These are phyloP conservation scores for Ibycter americanus DNA, from an alignment of 2,797 vertebrate species.

Conservation along the genomic window DNA sequence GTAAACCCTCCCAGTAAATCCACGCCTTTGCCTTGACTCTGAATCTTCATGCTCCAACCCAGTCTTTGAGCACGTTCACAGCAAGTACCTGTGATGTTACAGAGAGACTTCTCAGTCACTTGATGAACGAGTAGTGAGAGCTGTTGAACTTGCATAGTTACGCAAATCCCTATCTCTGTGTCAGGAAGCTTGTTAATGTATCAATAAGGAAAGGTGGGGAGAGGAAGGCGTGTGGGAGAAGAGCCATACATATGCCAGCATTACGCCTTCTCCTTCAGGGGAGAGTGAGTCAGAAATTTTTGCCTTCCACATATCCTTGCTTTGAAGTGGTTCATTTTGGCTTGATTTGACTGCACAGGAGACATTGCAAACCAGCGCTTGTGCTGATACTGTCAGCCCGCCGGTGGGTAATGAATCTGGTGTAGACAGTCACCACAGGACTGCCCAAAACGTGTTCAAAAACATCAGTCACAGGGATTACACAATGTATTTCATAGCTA, in stretches of 20 bases:
- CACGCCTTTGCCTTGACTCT: background rate
- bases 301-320: background rate
- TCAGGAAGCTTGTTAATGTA: background rate
- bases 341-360: background rate
- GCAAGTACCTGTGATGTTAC: background rate
- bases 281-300: background rate
- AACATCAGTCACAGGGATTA: background rate
- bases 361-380: background rate
- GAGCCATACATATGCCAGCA: background rate
- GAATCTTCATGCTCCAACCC: background rate
- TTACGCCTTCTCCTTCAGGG: background rate
- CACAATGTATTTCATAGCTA: background rate
- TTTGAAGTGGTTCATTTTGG: slow-evolving; percentile 12
- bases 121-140: background rate
- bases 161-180: background rate
- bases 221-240: background rate
- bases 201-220: background rate
- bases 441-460: background rate
- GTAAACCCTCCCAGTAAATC: background rate
- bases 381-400: background rate
- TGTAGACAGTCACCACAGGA: background rate
- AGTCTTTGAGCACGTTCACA: background rate
- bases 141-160: background rate
- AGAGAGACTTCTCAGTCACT: background rate
- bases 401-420: background rate